Base-by-base conservation (phyloP, 2,888 invertebrate genomes). In the Sipunculus nudus region DNA sequence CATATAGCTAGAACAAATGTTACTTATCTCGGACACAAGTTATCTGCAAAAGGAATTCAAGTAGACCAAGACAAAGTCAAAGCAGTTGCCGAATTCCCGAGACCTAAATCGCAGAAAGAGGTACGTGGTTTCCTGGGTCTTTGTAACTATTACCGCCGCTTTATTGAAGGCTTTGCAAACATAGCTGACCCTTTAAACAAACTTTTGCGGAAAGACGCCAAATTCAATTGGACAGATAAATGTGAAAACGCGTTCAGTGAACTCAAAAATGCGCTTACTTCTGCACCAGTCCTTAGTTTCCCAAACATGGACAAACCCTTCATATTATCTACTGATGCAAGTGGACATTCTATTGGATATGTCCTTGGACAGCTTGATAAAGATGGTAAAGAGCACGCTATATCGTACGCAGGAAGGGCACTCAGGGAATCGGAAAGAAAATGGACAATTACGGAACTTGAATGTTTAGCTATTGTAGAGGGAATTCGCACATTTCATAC, bases 101-200 rank as follows among this genome's bases (percentile, higher is more conserved):
- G 8, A 16, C 50, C 50, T 8, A 6, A 8, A 8, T 35, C 10
- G 6, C 8, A 35, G 6, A 50, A 16, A 35, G 19, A 53, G 23
- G 21, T 41, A 39, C 21, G 43, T 26, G 6, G 35, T 8, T 48
- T 55, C 5, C n/a, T 55, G 8, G 56, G 56, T 5, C 23, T 55
- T 4, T 26, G 35, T 5, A 26, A 16, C 8, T 57, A 57, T 29
- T 57, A 57, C 23, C 49, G 50, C 16, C 8, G 41, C 16, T 50
- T 57, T 29, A 41, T 57, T 21, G 21, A 4, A 39, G 21, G 41
- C 19, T 52, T 35, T 32, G 32, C 41, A 6, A 41, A 25, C 5
- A 23, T 50, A 5, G 49, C 50, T 6, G 6, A 29, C 4, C 50
- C 57, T 6, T 21, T 57, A 21, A 25, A 8, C 6, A 5, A 8